Evolutionary conservation across 2,888 invertebrate species (phyloP).

Genomic region (Nephrotoma flavescens): DNA sequence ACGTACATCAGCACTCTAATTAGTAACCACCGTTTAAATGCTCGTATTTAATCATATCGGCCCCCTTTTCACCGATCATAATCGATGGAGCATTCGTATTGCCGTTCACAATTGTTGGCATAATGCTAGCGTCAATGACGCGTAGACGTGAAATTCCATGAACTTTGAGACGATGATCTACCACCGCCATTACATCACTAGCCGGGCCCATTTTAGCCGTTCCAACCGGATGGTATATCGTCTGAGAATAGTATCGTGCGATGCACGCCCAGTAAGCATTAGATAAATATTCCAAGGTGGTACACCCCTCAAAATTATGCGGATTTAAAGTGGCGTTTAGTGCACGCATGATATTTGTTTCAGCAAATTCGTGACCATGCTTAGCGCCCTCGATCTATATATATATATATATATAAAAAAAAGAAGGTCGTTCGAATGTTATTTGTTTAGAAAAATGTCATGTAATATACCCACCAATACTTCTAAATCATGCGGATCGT

Average conservation of each 20-base stretch:
- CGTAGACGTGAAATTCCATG: conserved; percentile 52
- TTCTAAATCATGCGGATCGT: conserved; percentile 53
- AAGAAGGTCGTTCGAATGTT: conserved; percentile 5
- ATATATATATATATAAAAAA: no score
- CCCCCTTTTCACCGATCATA: conserved; percentile 72
- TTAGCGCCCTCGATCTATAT: conserved; percentile 62
- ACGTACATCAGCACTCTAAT: not conserved
- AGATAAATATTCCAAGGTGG: conserved; percentile 42
- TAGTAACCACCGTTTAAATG: conserved; percentile 25
- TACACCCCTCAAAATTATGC: conserved; percentile 50
- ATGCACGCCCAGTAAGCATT: conserved; percentile 67
- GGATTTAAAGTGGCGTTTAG: conserved; percentile 49
- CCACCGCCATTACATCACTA: conserved; percentile 44
- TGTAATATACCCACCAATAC: conserved; percentile 41
- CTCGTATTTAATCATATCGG: conserved; percentile 68
- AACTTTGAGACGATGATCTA: conserved; percentile 52
- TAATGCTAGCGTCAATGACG: conserved; percentile 69
- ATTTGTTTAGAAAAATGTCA: not conserved
- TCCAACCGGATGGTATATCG: conserved; percentile 69
- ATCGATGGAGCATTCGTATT: conserved; percentile 72
- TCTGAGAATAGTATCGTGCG: conserved; percentile 57
- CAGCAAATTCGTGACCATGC: conserved; percentile 43
- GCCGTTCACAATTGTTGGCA: conserved; percentile 64
- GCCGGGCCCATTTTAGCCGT: conserved; percentile 67
- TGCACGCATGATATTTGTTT: conserved; percentile 42